Base-by-base conservation (phyloP, 2,113 vertebrate genomes). In the Onychostoma macrolepis region DNA sequence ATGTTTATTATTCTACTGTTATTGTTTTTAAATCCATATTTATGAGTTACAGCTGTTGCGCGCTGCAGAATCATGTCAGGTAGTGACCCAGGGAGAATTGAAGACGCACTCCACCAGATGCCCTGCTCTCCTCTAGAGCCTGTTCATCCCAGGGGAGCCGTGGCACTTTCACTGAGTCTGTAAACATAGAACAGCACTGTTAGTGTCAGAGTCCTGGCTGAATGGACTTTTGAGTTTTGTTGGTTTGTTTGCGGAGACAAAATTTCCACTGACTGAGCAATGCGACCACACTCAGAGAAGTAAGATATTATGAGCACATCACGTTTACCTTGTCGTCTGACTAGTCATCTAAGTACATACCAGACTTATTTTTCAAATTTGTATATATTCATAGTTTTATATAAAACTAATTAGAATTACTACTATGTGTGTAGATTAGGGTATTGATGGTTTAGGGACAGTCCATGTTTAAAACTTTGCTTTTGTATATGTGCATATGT, bases 131-230 rank as follows among this genome's bases (percentile, higher is more conserved):
- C 81, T 83, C 65, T 17, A 71, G 81, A 71, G 81, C 63, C 65
- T 71, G 63, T 53, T 48, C 65, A 83, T 83, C 81, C 81, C 81
- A 71, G 26, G 65, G 45, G 85, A 86, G 21, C 24, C 28, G 26
- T 50, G 74, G 10, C 79, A 17, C 90, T 88, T 89, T 84, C 85
- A 87, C 83, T 74, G 77, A 87, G 5, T 85, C 83, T 85, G 61
- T 72, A 33, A 81, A 58, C 9, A 78, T 76, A 26, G 67, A n/a
- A 45, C 56, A 81, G 58, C 80, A 76, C 86, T 79, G n/a, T n/a
- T n/a, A 38, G 58, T 82, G n/a, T 65, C 36, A 0, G 24, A 48
- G 41, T 48, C 12, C 43, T 45, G 43, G 48, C 11, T 19, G 17
- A 56, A 36, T 50, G 53, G 58, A 43, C 21, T n/a, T 65, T 28